Conservation (phyloP, 2,797 vertebrate genomes). For the Euthynnus affinis region DNA sequence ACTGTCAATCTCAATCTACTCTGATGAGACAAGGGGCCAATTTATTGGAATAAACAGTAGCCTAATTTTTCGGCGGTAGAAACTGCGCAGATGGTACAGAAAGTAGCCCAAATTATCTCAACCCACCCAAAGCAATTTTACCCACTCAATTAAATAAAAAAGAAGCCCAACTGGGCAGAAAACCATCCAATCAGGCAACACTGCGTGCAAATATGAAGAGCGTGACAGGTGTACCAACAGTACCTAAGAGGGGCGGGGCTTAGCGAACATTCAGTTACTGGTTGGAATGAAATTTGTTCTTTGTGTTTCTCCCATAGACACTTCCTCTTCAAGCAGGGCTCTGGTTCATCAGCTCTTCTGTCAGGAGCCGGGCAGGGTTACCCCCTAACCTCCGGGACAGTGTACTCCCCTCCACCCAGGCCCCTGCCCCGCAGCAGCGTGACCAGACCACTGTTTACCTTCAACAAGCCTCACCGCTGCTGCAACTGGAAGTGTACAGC, state of each 20-base stretch:
- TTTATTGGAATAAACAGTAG: neutral
- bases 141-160: neutral
- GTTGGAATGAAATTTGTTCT: neutral
- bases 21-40: neutral
- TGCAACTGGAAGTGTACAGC: constrained; percentile 99
- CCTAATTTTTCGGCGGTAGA: neutral
- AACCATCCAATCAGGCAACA: no score
- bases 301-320: constrained; percentile 83
- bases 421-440: constrained; percentile 95
- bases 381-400: constrained; percentile 95
- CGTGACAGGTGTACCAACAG: neutral
- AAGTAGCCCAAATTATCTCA: neutral
- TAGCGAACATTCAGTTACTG: neutral
- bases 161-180: neutral
- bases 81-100: neutral
- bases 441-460: constrained; percentile 95
- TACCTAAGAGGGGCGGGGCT: neutral
- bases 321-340: constrained; percentile 97
- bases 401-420: constrained; percentile 95
- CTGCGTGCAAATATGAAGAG: neutral
- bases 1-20: neutral
- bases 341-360: constrained; percentile 95
- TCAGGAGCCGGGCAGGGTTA: constrained; percentile 96
- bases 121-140: neutral
- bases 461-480: constrained; percentile 96